Evolutionary conservation across 2,113 vertebrate species (phyloP).

Genomic region (Larimichthys crocea): DNA sequence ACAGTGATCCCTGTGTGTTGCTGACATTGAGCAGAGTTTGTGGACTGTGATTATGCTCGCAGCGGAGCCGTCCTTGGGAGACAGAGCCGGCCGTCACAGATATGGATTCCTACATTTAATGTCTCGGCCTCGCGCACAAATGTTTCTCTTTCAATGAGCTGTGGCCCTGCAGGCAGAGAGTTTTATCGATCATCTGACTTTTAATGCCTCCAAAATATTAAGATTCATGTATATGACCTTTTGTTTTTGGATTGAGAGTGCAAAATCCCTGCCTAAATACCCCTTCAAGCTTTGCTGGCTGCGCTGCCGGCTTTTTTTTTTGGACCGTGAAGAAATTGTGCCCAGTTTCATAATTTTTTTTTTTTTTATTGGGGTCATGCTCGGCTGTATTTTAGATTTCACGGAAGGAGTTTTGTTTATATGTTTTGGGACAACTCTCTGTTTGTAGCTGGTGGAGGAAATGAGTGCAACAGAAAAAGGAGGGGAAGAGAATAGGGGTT

Average conservation of each 20-base stretch:
- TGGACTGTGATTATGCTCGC: conserved; percentile 48
- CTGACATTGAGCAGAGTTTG: conserved; percentile 59
- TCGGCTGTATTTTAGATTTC: conserved; percentile 24
- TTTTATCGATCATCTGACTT: conserved; percentile 77
- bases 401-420: background rate
- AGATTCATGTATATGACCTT: conserved; percentile 77
- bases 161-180: conserved; percentile 36
- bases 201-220: conserved; percentile 77
- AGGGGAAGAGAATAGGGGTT: background rate
- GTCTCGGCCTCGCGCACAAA: conserved; percentile 50
- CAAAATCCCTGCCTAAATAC: conserved; percentile 53
- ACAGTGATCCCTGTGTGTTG: conserved; percentile 57
- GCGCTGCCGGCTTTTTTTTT: conserved; percentile 28
- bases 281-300: conserved; percentile 19
- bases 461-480: conserved; percentile 5
- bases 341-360: background rate
- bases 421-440: background rate
- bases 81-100: conserved; percentile 53
- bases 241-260: conserved; percentile 64
- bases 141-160: conserved; percentile 68
- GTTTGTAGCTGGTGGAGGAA: conserved; percentile 2
- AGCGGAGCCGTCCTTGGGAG: conserved; percentile 58
- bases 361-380: conserved; percentile 19
- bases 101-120: conserved; percentile 67
- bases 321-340: conserved; percentile 10